These are phyloP conservation scores for Coleophora deauratella DNA, from an alignment of 2,888 invertebrate species.

Conservation along the genomic window DNA sequence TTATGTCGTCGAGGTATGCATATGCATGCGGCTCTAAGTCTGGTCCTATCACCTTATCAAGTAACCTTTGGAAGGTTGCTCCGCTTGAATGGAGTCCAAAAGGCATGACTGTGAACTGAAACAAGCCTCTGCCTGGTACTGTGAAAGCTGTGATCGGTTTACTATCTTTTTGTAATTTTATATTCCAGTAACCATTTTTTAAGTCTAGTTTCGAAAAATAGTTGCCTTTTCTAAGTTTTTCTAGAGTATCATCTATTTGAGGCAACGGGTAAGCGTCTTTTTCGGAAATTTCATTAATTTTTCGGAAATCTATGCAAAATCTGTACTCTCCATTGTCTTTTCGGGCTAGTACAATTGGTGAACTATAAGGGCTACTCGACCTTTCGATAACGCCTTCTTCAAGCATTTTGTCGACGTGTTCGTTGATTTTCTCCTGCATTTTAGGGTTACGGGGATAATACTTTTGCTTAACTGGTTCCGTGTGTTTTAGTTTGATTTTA, in stretches of 20 bases:
- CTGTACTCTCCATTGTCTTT: neutral
- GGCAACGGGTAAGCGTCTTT: no score
- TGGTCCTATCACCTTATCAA: constrained; percentile 17
- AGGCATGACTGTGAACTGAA: neutral
- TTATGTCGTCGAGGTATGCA: constrained; percentile 18
- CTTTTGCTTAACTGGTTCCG: constrained; percentile 4
- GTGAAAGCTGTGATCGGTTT: no score
- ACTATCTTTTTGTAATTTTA: no score
- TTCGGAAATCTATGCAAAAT: no score
- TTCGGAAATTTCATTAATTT: no score
- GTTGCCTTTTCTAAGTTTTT: no score
- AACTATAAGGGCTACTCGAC: neutral
- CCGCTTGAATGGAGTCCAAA: neutral
- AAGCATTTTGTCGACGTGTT: no score
- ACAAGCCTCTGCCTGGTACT: neutral
- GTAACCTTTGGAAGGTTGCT: constrained; percentile 2
- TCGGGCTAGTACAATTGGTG: neutral
- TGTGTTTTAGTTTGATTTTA: neutral
- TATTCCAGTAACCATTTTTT: no score
- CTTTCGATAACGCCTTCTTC: constrained; percentile 6
- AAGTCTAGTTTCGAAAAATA: neutral
- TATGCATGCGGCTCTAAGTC: constrained; percentile 17
- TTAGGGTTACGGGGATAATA: constrained; percentile 7
- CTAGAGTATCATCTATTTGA: no score
- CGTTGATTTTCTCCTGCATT: no score